Conservation (phyloP, 2,113 vertebrate genomes). For the Semnornis frantzii region DNA sequence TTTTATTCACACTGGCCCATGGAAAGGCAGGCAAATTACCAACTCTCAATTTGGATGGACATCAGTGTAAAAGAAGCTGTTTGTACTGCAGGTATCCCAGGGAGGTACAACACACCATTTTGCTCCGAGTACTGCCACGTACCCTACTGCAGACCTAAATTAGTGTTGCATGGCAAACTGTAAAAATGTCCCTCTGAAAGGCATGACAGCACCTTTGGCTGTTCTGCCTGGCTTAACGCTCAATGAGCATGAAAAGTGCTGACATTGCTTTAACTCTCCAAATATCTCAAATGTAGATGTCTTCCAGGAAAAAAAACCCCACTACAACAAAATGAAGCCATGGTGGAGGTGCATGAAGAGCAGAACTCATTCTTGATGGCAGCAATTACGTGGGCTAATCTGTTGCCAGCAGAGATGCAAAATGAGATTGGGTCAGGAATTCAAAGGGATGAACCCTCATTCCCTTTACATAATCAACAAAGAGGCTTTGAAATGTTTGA, state of each 20-base stretch:
- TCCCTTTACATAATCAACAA: slow-evolving; percentile 40
- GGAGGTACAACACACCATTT: not conserved
- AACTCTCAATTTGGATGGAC: not conserved
- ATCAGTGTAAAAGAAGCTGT: not conserved
- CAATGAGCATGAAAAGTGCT: not conserved
- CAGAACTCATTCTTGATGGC: not conserved
- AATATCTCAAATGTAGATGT: not conserved
- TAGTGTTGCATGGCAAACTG: not conserved
- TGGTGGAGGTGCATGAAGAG: not conserved
- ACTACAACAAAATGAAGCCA: not conserved
- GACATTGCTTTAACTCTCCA: not conserved
- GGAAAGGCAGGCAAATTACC: not conserved
- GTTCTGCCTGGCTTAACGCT: not conserved
- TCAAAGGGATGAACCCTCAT: slow-evolving; percentile 31
- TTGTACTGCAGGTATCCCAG: not conserved
- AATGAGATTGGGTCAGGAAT: not conserved
- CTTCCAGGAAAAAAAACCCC: not conserved
- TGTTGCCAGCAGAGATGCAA: slow-evolving; percentile 50
- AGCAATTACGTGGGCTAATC: not conserved
- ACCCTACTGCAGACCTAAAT: not conserved
- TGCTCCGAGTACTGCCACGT: not conserved
- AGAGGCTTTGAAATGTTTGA: slow-evolving; percentile 33
- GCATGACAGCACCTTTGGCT: not conserved
- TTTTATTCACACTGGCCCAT: not conserved
- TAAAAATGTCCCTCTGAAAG: not conserved